phyloP scores from a whole-genome alignment of 2,888 invertebrate genomes.

The Amorpha juglandis region DNA sequence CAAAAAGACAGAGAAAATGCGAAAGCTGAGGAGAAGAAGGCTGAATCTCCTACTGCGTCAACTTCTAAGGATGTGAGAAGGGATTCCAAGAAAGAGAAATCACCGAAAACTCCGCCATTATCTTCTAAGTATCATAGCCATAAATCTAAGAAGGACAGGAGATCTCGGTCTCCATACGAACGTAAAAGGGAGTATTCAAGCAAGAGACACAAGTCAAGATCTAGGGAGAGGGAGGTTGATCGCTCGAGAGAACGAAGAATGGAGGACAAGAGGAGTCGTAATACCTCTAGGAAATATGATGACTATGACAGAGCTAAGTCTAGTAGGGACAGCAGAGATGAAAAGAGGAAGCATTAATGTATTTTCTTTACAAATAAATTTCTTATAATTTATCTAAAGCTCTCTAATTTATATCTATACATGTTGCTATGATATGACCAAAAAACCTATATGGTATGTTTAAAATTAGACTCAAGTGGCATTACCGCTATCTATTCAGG shows the following conservation, averaged over 20 bases:
- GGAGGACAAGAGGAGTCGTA: slow-evolving; percentile 69
- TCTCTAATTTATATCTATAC: neutral
- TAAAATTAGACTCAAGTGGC: too few relatives aligned
- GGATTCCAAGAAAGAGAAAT: slow-evolving; percentile 75
- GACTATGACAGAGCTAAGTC: slow-evolving; percentile 78
- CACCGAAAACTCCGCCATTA: slow-evolving; percentile 80
- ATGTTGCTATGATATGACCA: too few relatives aligned
- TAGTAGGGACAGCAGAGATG: slow-evolving; percentile 69
- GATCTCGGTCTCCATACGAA: slow-evolving; percentile 79
- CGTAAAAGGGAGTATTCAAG: slow-evolving; percentile 75
- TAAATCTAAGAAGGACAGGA: slow-evolving; percentile 73
- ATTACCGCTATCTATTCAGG: too few relatives aligned
- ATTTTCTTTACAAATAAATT: slow-evolving; percentile 25
- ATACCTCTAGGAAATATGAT: slow-evolving; percentile 73
- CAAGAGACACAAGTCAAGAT: slow-evolving; percentile 77
- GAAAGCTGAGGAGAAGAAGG: slow-evolving; percentile 71
- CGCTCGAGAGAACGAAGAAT: slow-evolving; percentile 69
- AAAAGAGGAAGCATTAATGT: slow-evolving; percentile 71
- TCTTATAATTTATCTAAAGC: neutral
- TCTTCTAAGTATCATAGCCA: slow-evolving; percentile 77
- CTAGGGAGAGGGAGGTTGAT: slow-evolving; percentile 72
- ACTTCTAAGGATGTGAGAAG: slow-evolving; percentile 75
- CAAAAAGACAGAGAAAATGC: slow-evolving; percentile 68
- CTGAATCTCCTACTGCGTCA: slow-evolving; percentile 73
- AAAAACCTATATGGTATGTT: too few relatives aligned